Evolutionary conservation across 1,140 invertebrate species (phyloP).

Genomic region (Aphelinus certus): DNA sequence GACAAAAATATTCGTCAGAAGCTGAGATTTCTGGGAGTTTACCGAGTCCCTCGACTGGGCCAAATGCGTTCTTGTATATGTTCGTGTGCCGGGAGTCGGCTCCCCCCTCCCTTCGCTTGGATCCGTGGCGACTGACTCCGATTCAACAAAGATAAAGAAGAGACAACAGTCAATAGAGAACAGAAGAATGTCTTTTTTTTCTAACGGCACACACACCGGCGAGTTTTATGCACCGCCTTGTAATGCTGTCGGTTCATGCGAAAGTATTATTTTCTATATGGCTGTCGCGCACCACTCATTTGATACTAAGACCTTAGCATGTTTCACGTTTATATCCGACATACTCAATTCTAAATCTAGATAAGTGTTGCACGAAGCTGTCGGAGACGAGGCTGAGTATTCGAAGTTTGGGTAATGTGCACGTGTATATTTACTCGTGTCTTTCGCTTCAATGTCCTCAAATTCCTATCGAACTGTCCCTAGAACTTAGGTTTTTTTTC

Average conservation of each 20-base stretch:
- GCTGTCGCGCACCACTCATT: background rate
- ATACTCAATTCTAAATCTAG: background rate
- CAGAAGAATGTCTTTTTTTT: too few relatives aligned
- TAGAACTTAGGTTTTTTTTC: slow-evolving; percentile 21
- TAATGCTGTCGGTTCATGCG: too few relatives aligned
- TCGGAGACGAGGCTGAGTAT: too few relatives aligned
- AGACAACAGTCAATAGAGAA: background rate
- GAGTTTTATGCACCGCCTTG: background rate
- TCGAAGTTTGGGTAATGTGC: background rate
- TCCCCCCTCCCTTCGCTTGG: slow-evolving; percentile 1
- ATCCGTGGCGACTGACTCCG: background rate
- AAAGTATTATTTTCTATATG: background rate
- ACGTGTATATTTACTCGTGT: background rate
- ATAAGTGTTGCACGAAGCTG: background rate
- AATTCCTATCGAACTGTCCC: slow-evolving; percentile 26
- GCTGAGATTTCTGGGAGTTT: too few relatives aligned
- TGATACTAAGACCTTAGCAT: background rate
- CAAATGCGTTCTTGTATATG: too few relatives aligned
- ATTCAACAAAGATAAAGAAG: background rate
- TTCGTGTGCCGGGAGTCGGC: too few relatives aligned
- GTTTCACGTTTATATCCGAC: background rate
- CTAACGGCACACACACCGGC: background rate
- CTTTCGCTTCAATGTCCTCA: slow-evolving; percentile 16
- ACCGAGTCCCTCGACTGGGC: too few relatives aligned
- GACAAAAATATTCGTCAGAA: too few relatives aligned